Evolutionary conservation across 2,113 vertebrate genomes (phyloP).

Genomic region (Elephas maximus): DNA sequence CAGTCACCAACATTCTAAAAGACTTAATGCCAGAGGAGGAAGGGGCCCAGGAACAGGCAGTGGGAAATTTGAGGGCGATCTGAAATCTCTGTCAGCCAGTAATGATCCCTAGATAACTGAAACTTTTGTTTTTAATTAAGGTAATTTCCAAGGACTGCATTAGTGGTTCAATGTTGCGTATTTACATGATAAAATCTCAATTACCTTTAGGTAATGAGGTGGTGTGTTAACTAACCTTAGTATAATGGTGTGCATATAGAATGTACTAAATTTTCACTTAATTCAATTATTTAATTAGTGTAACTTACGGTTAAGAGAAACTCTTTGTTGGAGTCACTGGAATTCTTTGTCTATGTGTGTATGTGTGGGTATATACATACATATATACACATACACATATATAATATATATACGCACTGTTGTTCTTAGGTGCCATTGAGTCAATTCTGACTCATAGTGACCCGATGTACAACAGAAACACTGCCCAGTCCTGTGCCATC

Average conservation of each 20-base stretch:
- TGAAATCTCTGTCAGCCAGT: slow-evolving; percentile 38
- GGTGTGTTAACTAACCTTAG: slow-evolving; percentile 57
- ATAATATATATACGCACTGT: too few species aligned
- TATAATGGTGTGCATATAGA: slow-evolving; percentile 55
- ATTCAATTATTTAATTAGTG: slow-evolving; percentile 65
- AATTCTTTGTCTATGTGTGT: background rate
- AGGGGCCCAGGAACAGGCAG: background rate
- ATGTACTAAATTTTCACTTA: slow-evolving; percentile 48
- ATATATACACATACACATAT: too few species aligned
- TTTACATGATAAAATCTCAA: slow-evolving; percentile 64
- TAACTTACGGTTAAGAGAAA: slow-evolving; percentile 28
- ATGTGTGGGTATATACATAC: too few species aligned
- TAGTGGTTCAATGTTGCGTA: slow-evolving; percentile 45
- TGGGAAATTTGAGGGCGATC: background rate
- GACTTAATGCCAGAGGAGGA: background rate
- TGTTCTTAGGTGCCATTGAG: too few species aligned
- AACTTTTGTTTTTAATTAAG: slow-evolving; percentile 61
- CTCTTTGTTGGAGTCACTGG: background rate
- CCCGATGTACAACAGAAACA: background rate
- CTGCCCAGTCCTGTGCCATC: too few species aligned
- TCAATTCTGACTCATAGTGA: too few species aligned
- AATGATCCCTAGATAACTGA: slow-evolving; percentile 63
- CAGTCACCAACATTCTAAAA: background rate
- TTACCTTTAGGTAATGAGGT: slow-evolving; percentile 72
- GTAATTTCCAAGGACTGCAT: slow-evolving; percentile 68